Evolutionary conservation across 2,797 vertebrate species (phyloP), one percentile per base, ranked within the genome.

Genomic region (Calcarius lapponicus): DNA sequence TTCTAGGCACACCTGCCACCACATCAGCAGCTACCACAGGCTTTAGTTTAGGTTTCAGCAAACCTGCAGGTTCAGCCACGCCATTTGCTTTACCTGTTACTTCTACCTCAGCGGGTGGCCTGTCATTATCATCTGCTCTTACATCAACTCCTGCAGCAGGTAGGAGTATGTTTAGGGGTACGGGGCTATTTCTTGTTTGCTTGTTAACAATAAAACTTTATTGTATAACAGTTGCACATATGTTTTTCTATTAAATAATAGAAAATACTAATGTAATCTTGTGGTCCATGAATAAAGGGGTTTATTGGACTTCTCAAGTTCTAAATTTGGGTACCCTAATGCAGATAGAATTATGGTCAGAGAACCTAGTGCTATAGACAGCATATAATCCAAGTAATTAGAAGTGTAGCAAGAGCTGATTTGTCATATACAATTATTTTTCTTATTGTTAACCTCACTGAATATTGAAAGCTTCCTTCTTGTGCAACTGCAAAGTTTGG

Each of bases 31-130:
- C 98, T 34, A 94, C 98, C 40, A 97, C 98, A 19, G 99, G 99
- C 81, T 99, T 99, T 97, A 98, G 98, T 90, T 96, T 99, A 94
- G 98, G 98, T 64, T 99, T 99, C 93, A 99, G 95, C 94, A 99
- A 99, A 96, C 99, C 99, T 54, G 98, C 99, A 3, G 99, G 98
- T 50, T 99, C 99, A 4, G 99, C 99, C 69, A 98, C 98, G 0
- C 99, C 99, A 0, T 99, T 99, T 97, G 98, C 99, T 88, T 98
- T 99, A 75, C 98, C 98, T 80, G 84, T 96, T 62, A 95, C 99
- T 83, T 98, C 98, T 93, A 96, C 99, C 80, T 98, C 98, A 54
- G 95, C 98, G 0, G 91, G 98, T 25, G 96, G 98, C 47, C 98
- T 99, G 10, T 97, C 98, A 0, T 98, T 99, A 50, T 98, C 99